Evolutionary conservation across 2,888 invertebrate genomes (phyloP).

Genomic region (Pteria penguin): DNA sequence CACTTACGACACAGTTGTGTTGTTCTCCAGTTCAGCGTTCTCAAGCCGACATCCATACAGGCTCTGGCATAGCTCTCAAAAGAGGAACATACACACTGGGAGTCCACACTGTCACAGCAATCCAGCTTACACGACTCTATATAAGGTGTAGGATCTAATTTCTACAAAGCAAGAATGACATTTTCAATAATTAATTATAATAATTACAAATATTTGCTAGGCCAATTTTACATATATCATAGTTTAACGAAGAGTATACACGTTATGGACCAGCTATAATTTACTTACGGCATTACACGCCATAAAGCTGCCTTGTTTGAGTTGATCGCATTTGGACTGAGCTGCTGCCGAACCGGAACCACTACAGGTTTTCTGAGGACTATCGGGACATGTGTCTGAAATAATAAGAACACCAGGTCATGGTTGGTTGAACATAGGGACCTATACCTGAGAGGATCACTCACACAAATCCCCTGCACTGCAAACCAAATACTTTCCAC

Average conservation of each 20-base stretch:
- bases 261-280: not conserved
- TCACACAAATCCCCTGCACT: too few relatives aligned
- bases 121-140: slow-evolving; percentile 89
- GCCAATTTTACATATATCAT: too few relatives aligned
- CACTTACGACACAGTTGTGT: slow-evolving; percentile 91
- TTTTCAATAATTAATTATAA: too few relatives aligned
- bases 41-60: slow-evolving; percentile 84
- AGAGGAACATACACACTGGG: slow-evolving; percentile 84
- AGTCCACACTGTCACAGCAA: slow-evolving; percentile 85
- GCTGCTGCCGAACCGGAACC: slow-evolving; percentile 40
- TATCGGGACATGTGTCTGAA: slow-evolving; percentile 61
- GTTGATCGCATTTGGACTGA: slow-evolving; percentile 53
- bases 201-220: too few relatives aligned
- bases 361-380: slow-evolving; percentile 55
- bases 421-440: too few relatives aligned
- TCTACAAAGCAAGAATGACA: too few relatives aligned
- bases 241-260: too few relatives aligned
- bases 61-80: slow-evolving; percentile 89
- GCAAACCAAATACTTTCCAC: too few relatives aligned
- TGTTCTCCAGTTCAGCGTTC: slow-evolving; percentile 85
- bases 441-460: too few relatives aligned
- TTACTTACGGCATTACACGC: slow-evolving; percentile 67
- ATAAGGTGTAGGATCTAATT: slow-evolving; percentile 85
- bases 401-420: too few relatives aligned
- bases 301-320: slow-evolving; percentile 57